Evolutionary conservation across 2,888 invertebrate species (phyloP), one percentile per base, ranked within the genome.

Genomic region (Drosophila phalerata): DNA sequence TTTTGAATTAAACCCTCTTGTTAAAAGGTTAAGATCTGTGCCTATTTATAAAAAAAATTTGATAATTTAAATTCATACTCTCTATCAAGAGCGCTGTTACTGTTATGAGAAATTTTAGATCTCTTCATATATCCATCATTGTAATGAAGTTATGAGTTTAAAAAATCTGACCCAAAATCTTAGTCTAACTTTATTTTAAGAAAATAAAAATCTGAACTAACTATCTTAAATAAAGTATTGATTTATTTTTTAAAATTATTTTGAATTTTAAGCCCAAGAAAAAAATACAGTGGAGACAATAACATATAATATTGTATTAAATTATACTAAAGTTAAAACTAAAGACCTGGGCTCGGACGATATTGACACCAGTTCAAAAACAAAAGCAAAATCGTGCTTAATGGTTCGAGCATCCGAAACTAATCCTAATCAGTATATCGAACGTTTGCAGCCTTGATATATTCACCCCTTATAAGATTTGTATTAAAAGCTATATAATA

Each of bases 401-500:
- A n/a, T n/a, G n/a, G 8, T 3, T 38, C 38, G 9, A 15, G 3
- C 4, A 2, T 38, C 15, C 6, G n/a, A 15, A 15, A 11, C 37
- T 38, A 15, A 38, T 15, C n/a, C 8, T 15, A 8, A 8, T 2
- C 38, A 15, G 17, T 9, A 15, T 15, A 9, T 38, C 17, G 3
- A 15, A 10, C 15, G 38, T 38, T 38, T 38, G 38, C 38, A 38
- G 38, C 38, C 38, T 38, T 47, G 37, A n/a, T 37, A n/a, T n/a
- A 37, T 8, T 37, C 37, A 6, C n/a, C 37, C 8, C n/a, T 47
- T 47, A 22, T 15, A 1, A 19, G 17, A 48, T 30, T 30, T 30
- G 30, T 32, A 49, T 32, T 8, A 8, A 28, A 11, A 5, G 17
- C 32, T n/a, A 0, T 34, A 34, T 6, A 48, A n/a, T 11, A 10